These are phyloP conservation scores for Xestia c-nigrum DNA, from an alignment of 2,888 invertebrate species.

Conservation along the genomic window DNA sequence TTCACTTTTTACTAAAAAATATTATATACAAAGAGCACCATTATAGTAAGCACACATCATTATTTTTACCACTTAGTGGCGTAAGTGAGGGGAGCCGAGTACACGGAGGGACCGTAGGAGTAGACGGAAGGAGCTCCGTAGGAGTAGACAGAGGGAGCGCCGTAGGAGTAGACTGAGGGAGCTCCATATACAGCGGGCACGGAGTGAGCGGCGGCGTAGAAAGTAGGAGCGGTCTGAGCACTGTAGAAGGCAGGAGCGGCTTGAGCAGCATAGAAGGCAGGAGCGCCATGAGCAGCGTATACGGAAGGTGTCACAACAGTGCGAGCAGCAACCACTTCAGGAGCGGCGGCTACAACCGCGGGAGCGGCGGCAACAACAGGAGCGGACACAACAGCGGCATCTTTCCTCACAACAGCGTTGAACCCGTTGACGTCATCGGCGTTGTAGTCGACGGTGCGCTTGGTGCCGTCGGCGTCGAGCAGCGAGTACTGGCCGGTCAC, in stretches of 20 bases:
- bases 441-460: constrained; percentile 89
- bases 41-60: constrained; percentile 28
- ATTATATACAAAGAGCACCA: constrained; percentile 70
- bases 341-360: constrained; percentile 65
- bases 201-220: constrained; percentile 47
- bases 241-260: constrained; percentile 57
- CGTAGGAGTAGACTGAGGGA: constrained; percentile 59
- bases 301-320: constrained; percentile 61
- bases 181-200: constrained; percentile 43
- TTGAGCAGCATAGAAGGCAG: constrained; percentile 42
- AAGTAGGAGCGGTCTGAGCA: constrained; percentile 57
- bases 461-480: constrained; percentile 89
- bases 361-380: constrained; percentile 67
- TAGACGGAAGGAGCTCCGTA: constrained; percentile 58
- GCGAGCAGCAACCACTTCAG: constrained; percentile 65
- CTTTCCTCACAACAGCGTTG: constrained; percentile 90
- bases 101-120: constrained; percentile 56
- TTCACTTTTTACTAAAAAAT: constrained; percentile 73
- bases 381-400: constrained; percentile 79
- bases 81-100: constrained; percentile 62
- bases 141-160: constrained; percentile 34
- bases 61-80: constrained; percentile 68
- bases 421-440: constrained; percentile 89
- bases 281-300: constrained; percentile 64
- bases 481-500: constrained; percentile 90